phyloP scores from a whole-genome alignment of 2,113 vertebrate species.

The Crocuta crocuta region DNA sequence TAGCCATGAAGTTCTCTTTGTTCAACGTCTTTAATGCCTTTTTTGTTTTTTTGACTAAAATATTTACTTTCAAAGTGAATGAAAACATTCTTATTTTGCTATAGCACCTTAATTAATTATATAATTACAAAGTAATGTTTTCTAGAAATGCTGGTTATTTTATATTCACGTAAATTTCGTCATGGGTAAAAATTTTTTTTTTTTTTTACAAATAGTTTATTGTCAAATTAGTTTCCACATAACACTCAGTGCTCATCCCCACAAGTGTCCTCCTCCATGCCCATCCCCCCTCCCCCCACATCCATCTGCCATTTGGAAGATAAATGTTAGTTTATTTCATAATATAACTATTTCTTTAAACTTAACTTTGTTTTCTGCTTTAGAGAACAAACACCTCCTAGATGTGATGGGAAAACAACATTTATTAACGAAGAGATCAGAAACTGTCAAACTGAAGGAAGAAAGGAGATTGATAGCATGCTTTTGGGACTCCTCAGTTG shows the following conservation, averaged over 20 bases:
- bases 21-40: not conserved
- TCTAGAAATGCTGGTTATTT: constrained; percentile 69
- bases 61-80: constrained; percentile 71
- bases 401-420: not conserved
- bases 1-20: not conserved
- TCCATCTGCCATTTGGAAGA: not conserved
- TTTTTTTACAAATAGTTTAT: too few relatives aligned
- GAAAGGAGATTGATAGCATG: constrained; percentile 52
- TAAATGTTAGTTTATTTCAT: not conserved
- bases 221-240: too few relatives aligned
- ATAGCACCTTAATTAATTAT: constrained; percentile 65
- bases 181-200: not conserved
- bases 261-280: too few relatives aligned
- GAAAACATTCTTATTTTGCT: constrained; percentile 75
- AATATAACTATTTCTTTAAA: not conserved
- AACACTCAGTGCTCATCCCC: too few relatives aligned
- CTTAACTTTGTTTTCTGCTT: not conserved
- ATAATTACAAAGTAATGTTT: constrained; percentile 72
- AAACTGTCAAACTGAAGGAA: constrained; percentile 71
- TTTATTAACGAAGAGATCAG: constrained; percentile 47
- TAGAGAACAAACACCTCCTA: not conserved
- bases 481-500: constrained; percentile 57
- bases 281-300: too few relatives aligned
- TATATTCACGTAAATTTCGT: constrained; percentile 59
- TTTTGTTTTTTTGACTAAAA: constrained; percentile 62